phyloP scores from a whole-genome alignment of 1,140 invertebrate genomes.

The Gryon sp. region DNA sequence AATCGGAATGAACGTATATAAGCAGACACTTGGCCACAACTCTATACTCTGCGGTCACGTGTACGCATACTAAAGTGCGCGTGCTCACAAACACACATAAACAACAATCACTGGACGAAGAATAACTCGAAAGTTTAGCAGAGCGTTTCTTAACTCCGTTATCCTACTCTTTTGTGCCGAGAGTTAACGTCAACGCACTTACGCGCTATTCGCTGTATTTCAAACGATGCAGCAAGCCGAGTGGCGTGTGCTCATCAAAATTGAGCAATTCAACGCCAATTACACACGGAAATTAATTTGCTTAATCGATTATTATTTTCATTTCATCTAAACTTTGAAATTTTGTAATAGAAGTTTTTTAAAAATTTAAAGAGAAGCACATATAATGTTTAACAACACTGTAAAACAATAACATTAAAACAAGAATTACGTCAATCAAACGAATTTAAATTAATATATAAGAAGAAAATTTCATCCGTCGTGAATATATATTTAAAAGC shows the following conservation, averaged over 20 bases:
- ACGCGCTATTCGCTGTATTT: slow-evolving; percentile 48
- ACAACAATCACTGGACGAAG: slow-evolving; percentile 16
- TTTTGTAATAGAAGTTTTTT: no score
- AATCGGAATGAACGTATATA: no score
- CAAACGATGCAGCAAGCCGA: slow-evolving; percentile 43
- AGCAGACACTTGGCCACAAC: no score
- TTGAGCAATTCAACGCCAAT: slow-evolving; percentile 55
- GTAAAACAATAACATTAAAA: no score
- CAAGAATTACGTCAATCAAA: no score
- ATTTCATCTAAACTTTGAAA: no score
- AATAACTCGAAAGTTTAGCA: slow-evolving; percentile 69
- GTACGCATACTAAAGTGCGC: slow-evolving; percentile 2
- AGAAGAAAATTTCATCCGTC: no score
- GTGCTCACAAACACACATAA: slow-evolving; percentile 1
- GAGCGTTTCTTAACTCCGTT: slow-evolving; percentile 75
- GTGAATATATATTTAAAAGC: no score
- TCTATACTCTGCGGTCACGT: no score
- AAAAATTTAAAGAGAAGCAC: no score
- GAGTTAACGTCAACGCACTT: slow-evolving; percentile 61
- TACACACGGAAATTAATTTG: slow-evolving; percentile 41
- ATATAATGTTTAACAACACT: no score
- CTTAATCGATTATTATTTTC: slow-evolving; percentile 2
- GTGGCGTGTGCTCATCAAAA: slow-evolving; percentile 49
- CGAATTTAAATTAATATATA: no score
- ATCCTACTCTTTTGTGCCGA: slow-evolving; percentile 62